These are phyloP conservation scores for Proisotoma minuta DNA, from an alignment of 2,888 invertebrate genomes.

Conservation along the genomic window DNA sequence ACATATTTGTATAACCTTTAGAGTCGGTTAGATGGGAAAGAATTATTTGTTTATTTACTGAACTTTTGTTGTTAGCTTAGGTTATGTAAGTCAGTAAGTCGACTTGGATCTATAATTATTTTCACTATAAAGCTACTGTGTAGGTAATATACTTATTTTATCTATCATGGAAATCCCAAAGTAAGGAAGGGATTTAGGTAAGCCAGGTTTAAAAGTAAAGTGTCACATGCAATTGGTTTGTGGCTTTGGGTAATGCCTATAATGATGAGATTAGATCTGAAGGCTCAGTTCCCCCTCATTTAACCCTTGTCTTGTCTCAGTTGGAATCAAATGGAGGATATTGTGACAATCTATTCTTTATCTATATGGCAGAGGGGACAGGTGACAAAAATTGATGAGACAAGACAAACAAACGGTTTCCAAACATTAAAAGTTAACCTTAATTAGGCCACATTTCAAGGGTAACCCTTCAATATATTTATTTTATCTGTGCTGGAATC, in stretches of 20 bases:
- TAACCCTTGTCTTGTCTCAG: neutral
- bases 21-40: no score
- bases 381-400: constrained; percentile 6
- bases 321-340: neutral
- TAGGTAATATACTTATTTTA: neutral
- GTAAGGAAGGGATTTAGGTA: neutral
- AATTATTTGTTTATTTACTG: no score
- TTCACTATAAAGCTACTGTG: neutral
- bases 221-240: constrained; percentile 6
- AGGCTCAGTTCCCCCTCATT: neutral
- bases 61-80: no score
- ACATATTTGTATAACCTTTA: no score
- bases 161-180: neutral
- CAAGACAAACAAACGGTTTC: neutral
- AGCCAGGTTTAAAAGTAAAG: neutral
- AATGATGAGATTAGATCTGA: constrained; percentile 3
- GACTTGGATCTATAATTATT: no score
- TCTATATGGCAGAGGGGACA: neutral
- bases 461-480: no score
- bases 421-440: neutral
- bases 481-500: no score
- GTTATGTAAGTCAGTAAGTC: no score
- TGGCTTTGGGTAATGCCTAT: constrained; percentile 3
- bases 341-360: neutral
- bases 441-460: no score